Percentiles rank a stretch among this genome's conserved stretches.
Conservation (phyloP, 2,888 invertebrate species). For the Bruchidius siliquastri region DNA sequence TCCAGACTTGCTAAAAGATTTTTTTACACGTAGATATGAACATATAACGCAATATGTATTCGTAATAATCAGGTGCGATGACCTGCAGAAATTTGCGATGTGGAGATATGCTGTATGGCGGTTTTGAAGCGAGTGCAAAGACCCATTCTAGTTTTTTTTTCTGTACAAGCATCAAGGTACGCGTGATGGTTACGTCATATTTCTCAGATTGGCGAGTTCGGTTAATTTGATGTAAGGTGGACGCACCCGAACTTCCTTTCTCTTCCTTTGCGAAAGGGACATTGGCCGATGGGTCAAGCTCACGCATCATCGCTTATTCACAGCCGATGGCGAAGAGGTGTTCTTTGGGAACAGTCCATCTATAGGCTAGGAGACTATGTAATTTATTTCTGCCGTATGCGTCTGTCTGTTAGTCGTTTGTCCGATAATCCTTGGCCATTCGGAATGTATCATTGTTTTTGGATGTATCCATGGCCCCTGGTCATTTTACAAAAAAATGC, state of each 20-base stretch:
- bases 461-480: too few species aligned
- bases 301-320: not conserved
- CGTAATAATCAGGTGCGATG: not conserved
- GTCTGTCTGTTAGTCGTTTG: too few species aligned
- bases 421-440: too few species aligned
- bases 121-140: not conserved
- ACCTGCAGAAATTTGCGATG: not conserved
- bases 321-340: not conserved
- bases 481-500: too few species aligned
- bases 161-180: not conserved
- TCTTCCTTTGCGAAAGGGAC: not conserved
- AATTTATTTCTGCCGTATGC: too few species aligned
- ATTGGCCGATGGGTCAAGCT: not conserved
- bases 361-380: not conserved
- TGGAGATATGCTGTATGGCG: not conserved
- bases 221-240: not conserved
- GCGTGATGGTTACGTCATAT: not conserved
- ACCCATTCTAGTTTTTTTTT: not conserved
- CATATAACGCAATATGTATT: not conserved
- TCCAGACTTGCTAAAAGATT: not conserved
- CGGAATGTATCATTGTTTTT: too few species aligned
- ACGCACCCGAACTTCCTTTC: not conserved
- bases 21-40: not conserved
- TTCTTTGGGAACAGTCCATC: not conserved
- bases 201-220: not conserved